Evolutionary conservation across 2,888 invertebrate genomes (phyloP), one percentile per base, ranked within the genome.

Genomic region (Yponomeuta malinellus): DNA sequence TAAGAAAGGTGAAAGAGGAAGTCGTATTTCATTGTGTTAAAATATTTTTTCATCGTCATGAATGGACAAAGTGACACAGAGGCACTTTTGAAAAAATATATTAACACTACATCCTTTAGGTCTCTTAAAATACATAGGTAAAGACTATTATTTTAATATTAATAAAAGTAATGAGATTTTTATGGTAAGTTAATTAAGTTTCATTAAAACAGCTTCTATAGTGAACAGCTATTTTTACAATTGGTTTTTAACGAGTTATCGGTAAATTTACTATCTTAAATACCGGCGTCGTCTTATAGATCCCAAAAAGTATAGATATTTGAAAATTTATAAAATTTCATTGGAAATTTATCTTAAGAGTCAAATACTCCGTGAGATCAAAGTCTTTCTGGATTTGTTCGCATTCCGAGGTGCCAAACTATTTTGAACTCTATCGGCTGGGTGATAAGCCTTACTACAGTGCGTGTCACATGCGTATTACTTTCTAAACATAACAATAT

Each of bases 1-100:
- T 80, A 84, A 79, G 83, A 82, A 83, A 85, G 79, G 88, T 88
- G 88, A 86, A 84, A 84, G 84, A 85, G 83, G 79, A 79, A 69
- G 69, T 63, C 63, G 10, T 63, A 37, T 52, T 52, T 52, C 15
- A 78, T 73, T 77, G 82, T 84, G 83, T 77, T 83, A 81, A 81
- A 83, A 87, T 84, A 87, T 68, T 68, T 71, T 43, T 63, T 63
- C 67, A 68, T 66, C 48, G 48, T 52, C 29, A 2, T 31, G 23
- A n/a, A 52, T 52, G 3, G 10, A 52, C 52, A 52, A 10, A 52
- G 15, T 15, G 15, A 5, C 10, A 52, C 12, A 23, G 5, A 12
- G 48, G 9, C n/a, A n/a, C 52, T 23, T 48, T 63, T 71, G 71
- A 72, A 73, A 73, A 73, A 73, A 71, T 73, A 72, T 71, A 71